phyloP scores from a whole-genome alignment of 2,888 invertebrate genomes.

The Elegia similella region DNA sequence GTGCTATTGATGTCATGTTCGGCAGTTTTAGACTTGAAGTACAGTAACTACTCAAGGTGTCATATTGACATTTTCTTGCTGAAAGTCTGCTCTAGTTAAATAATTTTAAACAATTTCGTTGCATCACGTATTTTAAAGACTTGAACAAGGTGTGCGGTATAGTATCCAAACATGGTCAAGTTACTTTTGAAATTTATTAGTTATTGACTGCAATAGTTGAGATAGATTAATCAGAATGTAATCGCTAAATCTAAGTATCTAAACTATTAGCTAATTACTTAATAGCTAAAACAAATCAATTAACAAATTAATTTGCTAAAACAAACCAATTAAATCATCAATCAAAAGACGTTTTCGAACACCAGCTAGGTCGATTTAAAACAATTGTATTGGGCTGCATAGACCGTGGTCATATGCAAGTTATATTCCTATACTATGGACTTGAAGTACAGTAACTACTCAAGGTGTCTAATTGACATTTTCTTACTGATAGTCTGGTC shows the following conservation, averaged over 20 bases:
- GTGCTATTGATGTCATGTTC: slow-evolving; percentile 13
- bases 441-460: background rate
- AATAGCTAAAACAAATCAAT: too few species aligned
- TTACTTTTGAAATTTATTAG: background rate
- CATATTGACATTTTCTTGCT: slow-evolving; percentile 12
- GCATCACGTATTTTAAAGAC: slow-evolving; percentile 15
- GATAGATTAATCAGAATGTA: background rate
- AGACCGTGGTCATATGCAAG: too few species aligned
- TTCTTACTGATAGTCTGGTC: slow-evolving; percentile 12
- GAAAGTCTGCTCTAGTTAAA: slow-evolving; percentile 12
- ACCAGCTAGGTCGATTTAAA: too few species aligned
- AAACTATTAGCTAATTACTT: background rate
- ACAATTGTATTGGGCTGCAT: too few species aligned
- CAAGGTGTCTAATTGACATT: slow-evolving; percentile 13
- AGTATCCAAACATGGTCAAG: background rate
- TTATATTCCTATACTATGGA: too few species aligned
- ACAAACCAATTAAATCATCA: too few species aligned
- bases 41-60: slow-evolving; percentile 4
- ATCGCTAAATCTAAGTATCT: background rate
- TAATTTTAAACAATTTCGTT: slow-evolving; percentile 6
- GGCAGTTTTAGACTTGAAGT: slow-evolving; percentile 6
- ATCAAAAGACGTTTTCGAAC: too few species aligned
- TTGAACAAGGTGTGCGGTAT: slow-evolving; percentile 5
- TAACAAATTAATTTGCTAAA: too few species aligned
- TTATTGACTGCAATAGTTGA: background rate